A percentile compares a stretch with the other conserved stretches of the same genome.
Conservation (phyloP, 2,797 vertebrate genomes). For the Platalea minor region DNA sequence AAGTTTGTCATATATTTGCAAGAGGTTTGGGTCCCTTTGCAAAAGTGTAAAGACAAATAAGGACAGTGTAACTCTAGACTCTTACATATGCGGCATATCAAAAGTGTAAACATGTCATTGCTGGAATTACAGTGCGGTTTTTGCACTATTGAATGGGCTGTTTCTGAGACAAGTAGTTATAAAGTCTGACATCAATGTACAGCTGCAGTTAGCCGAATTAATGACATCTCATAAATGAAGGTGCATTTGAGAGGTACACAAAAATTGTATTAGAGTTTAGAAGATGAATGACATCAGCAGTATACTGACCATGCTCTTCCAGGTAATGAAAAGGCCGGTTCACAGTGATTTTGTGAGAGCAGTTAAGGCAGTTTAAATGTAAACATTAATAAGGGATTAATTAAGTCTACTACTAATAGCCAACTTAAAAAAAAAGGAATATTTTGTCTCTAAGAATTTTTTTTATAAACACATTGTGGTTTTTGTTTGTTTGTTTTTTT, state of each 20-base stretch:
- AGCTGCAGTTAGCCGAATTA: not conserved
- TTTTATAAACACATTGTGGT: not conserved
- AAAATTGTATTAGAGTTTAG: not conserved
- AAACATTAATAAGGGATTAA: not conserved
- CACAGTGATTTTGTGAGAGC: not conserved
- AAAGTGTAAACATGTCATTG: not conserved
- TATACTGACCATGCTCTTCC: not conserved
- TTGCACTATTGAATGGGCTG: not conserved
- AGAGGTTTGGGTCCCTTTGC: not conserved
- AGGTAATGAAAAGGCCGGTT: not conserved
- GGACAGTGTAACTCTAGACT: not conserved
- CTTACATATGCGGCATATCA: accelerated
- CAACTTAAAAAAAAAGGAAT: not conserved
- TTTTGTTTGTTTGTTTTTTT: accelerated
- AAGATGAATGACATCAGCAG: not conserved
- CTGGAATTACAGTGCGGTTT: not conserved
- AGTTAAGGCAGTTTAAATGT: not conserved
- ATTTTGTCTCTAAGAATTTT: not conserved
- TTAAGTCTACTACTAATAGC: not conserved
- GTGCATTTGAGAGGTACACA: not conserved
- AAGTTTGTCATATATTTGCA: not conserved
- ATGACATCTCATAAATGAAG: not conserved
- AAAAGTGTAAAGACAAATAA: not conserved
- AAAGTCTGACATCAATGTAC: not conserved
- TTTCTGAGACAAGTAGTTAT: not conserved